Evolutionary conservation across 2,113 vertebrate species (phyloP), one percentile per base, ranked within the genome.

Genomic region (Hippocampus comes): DNA sequence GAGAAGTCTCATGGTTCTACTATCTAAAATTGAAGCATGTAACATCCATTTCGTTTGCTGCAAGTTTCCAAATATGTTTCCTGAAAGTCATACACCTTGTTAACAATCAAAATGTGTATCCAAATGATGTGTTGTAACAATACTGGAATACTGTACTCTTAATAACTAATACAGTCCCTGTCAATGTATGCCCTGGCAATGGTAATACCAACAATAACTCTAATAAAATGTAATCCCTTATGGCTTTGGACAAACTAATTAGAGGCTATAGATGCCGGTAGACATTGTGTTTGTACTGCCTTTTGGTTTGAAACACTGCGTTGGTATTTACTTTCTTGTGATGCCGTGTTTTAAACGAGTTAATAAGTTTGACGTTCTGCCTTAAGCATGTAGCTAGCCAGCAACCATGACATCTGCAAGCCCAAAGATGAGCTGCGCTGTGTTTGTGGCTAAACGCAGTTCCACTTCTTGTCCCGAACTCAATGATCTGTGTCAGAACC

Each of bases 71-170:
- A 27, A 27, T 59, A 15, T 25, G 23, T 25, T 57, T 15, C 8
- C 9, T 25, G 14, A 15, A 57, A 57, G 23, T 9, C 56, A 23
- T 12, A 4, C 56, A 59, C 34, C 34, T 38, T 38, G 34, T 38
- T 38, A 38, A 38, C 5, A 38, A 5, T 38, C 34, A 38, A 87
- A 77, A 67, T 11, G 7, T 51, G 17, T 66, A 79, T 80, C 27
- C 48, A n/a, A 73, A 73, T 53, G 15, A 18, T 59, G 55, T 69
- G 63, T 43, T 43, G 59, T 67, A 71, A 53, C 21, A 20, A 70
- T 41, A n/a, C 63, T 25, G n/a, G 30, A 48, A 25, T 41, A 15
- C 25, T 25, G 25, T 25, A 25, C 41, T 41, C 18, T 63, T 42
- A 18, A 61, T 61, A 30, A 20, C 21, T 5, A 38, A 38, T 2